A percentile compares a stretch with the other conserved stretches of the same genome.
phyloP scores from a whole-genome alignment of 2,888 invertebrate genomes.

The Mongoloraphidia duomilia region DNA sequence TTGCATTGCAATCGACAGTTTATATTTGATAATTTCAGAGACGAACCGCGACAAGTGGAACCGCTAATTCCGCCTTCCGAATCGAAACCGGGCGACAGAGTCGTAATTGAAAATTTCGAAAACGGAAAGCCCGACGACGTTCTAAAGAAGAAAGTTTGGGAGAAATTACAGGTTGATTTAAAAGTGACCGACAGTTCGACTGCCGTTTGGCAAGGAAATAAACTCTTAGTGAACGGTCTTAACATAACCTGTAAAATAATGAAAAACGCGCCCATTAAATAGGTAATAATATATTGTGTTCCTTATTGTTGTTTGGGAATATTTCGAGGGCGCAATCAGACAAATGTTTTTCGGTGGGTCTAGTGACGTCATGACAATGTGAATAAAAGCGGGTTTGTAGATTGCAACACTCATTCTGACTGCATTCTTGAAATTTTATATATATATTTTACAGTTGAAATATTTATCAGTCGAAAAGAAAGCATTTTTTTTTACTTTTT shows the following conservation, averaged over 20 bases:
- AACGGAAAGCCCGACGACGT: constrained; percentile 65
- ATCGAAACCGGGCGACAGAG: constrained; percentile 67
- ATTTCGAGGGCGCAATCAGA: too few relatives aligned
- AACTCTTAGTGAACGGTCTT: constrained; percentile 61
- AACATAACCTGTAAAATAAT: constrained; percentile 59
- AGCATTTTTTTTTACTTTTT: too few relatives aligned
- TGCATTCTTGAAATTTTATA: too few relatives aligned
- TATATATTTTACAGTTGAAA: too few relatives aligned
- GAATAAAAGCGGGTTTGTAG: too few relatives aligned
- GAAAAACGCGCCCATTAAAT: constrained; percentile 74
- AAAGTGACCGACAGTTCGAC: constrained; percentile 53
- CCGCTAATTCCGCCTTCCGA: constrained; percentile 65
- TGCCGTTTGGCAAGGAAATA: constrained; percentile 78
- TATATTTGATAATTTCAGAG: constrained; percentile 27
- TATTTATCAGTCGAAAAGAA: too few relatives aligned
- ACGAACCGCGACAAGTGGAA: constrained; percentile 71
- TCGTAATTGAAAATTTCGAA: constrained; percentile 72
- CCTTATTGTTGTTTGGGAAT: background rate
- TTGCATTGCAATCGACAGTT: constrained; percentile 12
- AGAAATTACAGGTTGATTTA: constrained; percentile 70
- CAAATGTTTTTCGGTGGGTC: too few relatives aligned
- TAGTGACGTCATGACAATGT: too few relatives aligned
- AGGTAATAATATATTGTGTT: constrained; percentile 19
- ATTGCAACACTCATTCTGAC: too few relatives aligned
- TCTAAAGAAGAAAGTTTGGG: constrained; percentile 92